Conservation (phyloP, 1,140 invertebrate species). For the Cardiocondyla obscurior region DNA sequence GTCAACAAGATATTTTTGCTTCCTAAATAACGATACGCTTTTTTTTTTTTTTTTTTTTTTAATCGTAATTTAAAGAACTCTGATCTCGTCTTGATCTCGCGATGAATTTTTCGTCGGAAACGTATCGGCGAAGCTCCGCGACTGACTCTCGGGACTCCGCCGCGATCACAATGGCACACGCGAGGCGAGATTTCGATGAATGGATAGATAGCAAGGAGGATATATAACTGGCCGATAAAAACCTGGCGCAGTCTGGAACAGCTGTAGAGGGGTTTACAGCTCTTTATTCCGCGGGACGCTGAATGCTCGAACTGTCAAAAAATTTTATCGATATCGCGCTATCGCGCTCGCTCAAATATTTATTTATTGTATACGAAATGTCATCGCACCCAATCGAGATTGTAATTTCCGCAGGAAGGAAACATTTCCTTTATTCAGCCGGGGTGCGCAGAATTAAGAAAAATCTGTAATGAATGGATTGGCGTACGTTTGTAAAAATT, state of each 20-base stretch:
- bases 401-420: not conserved
- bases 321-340: constrained; percentile 71
- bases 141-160: not conserved
- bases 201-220: constrained; percentile 70
- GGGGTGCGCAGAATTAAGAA: not conserved
- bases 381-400: constrained; percentile 45
- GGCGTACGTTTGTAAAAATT: not conserved
- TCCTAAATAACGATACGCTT: not conserved
- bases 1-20: not conserved
- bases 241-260: constrained; percentile 69
- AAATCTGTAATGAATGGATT: not conserved
- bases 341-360: constrained; percentile 67
- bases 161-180: constrained; percentile 17
- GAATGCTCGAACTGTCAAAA: constrained; percentile 75
- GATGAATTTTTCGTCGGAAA: not conserved
- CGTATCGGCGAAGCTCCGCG: not conserved
- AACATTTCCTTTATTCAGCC: constrained; percentile 26
- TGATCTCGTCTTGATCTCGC: not conserved
- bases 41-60: not conserved
- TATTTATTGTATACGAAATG: constrained; percentile 54
- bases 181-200: constrained; percentile 72
- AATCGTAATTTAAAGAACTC: not conserved
- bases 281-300: constrained; percentile 72
- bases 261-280: constrained; percentile 76
- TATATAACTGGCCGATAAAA: constrained; percentile 70